These are phyloP conservation scores for Labroides dimidiatus DNA, from an alignment of 2,797 vertebrate species.

Conservation along the genomic window DNA sequence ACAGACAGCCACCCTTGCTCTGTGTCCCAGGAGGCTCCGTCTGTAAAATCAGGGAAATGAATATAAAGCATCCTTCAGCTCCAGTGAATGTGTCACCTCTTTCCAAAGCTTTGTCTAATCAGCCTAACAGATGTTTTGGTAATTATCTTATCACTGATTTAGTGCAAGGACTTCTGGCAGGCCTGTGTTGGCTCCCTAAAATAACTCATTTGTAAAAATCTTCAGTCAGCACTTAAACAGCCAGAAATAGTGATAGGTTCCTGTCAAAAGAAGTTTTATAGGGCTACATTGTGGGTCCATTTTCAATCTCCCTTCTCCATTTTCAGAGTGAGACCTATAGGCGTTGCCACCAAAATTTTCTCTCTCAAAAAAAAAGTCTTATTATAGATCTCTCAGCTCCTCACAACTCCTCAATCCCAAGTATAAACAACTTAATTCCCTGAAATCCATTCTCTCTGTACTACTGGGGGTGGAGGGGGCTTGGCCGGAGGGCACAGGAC, in stretches of 20 bases:
- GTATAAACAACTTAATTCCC: not conserved
- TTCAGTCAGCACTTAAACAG: too few relatives aligned
- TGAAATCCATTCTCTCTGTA: not conserved
- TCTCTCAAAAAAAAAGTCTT: not conserved
- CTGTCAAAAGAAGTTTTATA: not conserved
- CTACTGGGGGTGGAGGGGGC: too few relatives aligned
- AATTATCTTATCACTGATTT: not conserved
- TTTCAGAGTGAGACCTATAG: not conserved
- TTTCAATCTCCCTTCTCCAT: not conserved
- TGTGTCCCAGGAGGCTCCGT: too few relatives aligned
- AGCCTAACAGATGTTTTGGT: not conserved
- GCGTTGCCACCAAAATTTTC: not conserved
- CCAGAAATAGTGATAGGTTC: not conserved
- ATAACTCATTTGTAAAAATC: not conserved
- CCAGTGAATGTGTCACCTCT: not conserved
- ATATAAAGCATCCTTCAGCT: conserved; percentile 2
- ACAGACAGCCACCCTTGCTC: too few relatives aligned
- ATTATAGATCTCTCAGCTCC: not conserved
- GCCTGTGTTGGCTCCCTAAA: not conserved
- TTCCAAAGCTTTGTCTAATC: not conserved
- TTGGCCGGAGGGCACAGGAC: too few relatives aligned
- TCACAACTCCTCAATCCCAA: not conserved
- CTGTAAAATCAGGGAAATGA: not conserved
- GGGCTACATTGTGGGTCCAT: not conserved
- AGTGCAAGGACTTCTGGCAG: not conserved